phyloP scores from a whole-genome alignment of 2,797 vertebrate species.

The Prunella strophiata region DNA sequence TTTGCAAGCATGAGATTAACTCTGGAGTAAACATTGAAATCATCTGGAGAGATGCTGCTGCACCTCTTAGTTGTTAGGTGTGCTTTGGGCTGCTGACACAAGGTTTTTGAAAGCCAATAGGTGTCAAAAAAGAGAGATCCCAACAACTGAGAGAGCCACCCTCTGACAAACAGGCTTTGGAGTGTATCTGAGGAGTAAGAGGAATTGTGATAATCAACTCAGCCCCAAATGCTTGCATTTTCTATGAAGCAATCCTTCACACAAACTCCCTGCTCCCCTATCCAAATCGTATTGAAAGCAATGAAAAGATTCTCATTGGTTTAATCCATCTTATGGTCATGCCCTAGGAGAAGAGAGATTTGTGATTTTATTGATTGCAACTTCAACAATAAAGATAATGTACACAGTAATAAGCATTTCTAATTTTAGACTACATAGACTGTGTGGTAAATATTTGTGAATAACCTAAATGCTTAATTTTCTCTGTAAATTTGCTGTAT shows the following conservation, averaged over 20 bases:
- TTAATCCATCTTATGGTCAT: conserved; percentile 24
- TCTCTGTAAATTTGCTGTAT: conserved; percentile 35
- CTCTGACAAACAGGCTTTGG: neutral
- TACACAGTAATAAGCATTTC: conserved; percentile 9
- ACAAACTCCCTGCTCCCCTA: conserved; percentile 20
- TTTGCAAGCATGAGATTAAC: neutral
- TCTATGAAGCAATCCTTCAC: conserved; percentile 10
- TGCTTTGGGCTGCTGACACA: conserved; percentile 32
- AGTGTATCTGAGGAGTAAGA: conserved; percentile 8
- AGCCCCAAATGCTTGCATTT: neutral
- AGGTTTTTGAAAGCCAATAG: conserved; percentile 31
- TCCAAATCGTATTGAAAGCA: conserved; percentile 32
- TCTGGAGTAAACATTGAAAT: conserved; percentile 22
- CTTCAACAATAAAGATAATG: conserved; percentile 31
- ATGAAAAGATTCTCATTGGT: conserved; percentile 20
- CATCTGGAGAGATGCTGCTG: conserved; percentile 23
- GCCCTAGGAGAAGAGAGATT: conserved; percentile 50
- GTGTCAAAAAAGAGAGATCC: neutral
- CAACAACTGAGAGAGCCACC: neutral
- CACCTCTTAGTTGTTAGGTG: neutral
- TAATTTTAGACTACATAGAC: conserved; percentile 2
- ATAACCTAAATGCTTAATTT: conserved; percentile 47
- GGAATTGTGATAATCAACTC: neutral
- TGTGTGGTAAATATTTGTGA: conserved; percentile 29
- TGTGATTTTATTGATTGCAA: conserved; percentile 51